phyloP scores from a whole-genome alignment of 2,888 invertebrate genomes.

The Darwinula stevensoni region DNA sequence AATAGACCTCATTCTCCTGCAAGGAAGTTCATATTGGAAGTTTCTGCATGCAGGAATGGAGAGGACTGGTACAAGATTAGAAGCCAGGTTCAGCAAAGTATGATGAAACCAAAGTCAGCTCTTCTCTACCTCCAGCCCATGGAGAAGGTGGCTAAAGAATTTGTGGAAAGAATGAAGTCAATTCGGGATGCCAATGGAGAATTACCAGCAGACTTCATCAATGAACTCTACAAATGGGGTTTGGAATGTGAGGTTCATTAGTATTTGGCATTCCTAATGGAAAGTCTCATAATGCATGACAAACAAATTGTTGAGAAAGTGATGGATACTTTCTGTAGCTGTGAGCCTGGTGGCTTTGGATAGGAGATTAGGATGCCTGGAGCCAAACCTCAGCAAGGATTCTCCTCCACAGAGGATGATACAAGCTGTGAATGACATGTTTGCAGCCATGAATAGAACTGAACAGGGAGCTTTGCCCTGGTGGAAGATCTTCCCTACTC shows the following conservation, averaged over 20 bases:
- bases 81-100: conserved; percentile 59
- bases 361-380: conserved; percentile 15
- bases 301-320: too few species aligned
- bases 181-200: background rate
- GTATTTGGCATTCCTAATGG: too few species aligned
- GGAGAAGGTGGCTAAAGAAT: conserved; percentile 15
- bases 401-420: conserved; percentile 15
- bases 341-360: conserved; percentile 14
- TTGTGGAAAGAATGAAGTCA: conserved; percentile 12
- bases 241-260: too few species aligned
- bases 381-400: conserved; percentile 9
- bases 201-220: background rate
- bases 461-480: conserved; percentile 15
- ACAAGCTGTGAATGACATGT: conserved; percentile 14
- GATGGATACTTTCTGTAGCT: too few species aligned
- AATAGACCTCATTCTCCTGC: too few species aligned
- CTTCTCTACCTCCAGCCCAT: conserved; percentile 15
- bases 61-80: conserved; percentile 70
- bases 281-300: too few species aligned
- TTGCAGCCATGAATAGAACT: conserved; percentile 14
- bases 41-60: too few species aligned
- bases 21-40: too few species aligned
- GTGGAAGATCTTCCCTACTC: conserved; percentile 15
- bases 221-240: conserved; percentile 1
- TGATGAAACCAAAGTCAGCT: conserved; percentile 39